phyloP scores from a whole-genome alignment of 2,113 vertebrate species.

The Charina bottae region DNA sequence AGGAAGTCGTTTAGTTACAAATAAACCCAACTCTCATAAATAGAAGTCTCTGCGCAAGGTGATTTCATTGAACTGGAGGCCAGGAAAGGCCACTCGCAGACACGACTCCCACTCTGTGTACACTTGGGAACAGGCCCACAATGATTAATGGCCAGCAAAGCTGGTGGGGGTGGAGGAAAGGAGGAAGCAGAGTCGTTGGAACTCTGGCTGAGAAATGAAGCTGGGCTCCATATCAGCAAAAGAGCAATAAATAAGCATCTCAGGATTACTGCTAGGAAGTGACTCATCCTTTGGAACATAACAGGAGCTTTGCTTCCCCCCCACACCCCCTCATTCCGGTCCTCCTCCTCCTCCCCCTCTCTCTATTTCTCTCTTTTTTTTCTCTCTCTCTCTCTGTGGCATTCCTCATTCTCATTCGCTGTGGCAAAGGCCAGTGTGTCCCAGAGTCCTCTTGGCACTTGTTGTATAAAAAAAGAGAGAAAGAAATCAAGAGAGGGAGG shows the following conservation, averaged over 20 bases:
- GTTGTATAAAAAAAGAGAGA: conserved; percentile 67
- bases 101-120: conserved; percentile 70
- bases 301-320: conserved; percentile 65
- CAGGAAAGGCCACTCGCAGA: conserved; percentile 75
- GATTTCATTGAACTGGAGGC: conserved; percentile 81
- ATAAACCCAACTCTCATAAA: conserved; percentile 86
- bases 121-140: conserved; percentile 57
- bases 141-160: conserved; percentile 78
- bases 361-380: conserved; percentile 23
- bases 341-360: conserved; percentile 1
- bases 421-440: conserved; percentile 71
- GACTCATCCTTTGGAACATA: conserved; percentile 79
- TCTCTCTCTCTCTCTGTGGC: conserved; percentile 24
- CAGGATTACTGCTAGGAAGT: conserved; percentile 78
- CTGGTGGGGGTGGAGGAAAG: conserved; percentile 48
- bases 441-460: conserved; percentile 83
- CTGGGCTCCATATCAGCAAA: conserved; percentile 68
- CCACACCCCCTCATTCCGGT: conserved; percentile 31
- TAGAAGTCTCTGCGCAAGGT: conserved; percentile 78
- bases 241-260: conserved; percentile 77
- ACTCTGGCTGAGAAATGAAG: conserved; percentile 56
- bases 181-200: conserved; percentile 50
- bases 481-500: conserved; percentile 66
- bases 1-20: conserved; percentile 88
- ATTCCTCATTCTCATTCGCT: conserved; percentile 18